Percentiles rank a stretch among this genome's conserved stretches.
Conservation (phyloP, 2,797 vertebrate species). For the Semaprochilodus insignis region DNA sequence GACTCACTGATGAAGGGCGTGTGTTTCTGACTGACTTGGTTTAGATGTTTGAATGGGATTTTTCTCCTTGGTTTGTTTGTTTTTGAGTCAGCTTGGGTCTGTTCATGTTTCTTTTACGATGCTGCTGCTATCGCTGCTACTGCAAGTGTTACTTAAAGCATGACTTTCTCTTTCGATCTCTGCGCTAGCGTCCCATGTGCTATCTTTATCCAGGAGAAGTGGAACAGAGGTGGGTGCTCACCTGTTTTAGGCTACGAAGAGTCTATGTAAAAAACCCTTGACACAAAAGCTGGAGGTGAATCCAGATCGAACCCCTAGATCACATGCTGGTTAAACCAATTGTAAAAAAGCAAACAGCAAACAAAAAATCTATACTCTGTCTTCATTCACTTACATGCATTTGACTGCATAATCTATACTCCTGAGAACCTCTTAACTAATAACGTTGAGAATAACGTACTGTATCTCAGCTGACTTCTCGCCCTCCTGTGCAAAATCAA, state of each 20-base stretch:
- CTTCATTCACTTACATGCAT: conserved; percentile 16
- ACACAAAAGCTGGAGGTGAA: conserved; percentile 7
- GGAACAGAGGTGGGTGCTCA: conserved; percentile 60
- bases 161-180: conserved; percentile 64
- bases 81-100: conserved; percentile 25
- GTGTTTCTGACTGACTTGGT: conserved; percentile 46
- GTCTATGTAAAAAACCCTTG: not conserved
- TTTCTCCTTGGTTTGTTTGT: not conserved
- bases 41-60: conserved; percentile 35
- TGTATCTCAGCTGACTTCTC: conserved; percentile 20
- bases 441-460: conserved; percentile 18
- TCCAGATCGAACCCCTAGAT: conserved; percentile 13
- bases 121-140: conserved; percentile 74
- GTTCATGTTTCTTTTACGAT: conserved; percentile 46
- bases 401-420: conserved; percentile 10
- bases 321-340: not conserved
- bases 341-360: conserved; percentile 8
- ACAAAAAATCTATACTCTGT: conserved; percentile 21
- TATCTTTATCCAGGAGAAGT: conserved; percentile 56
- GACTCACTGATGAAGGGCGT: conserved; percentile 38
- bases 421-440: conserved; percentile 19
- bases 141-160: conserved; percentile 85
- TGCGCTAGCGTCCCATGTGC: conserved; percentile 58
- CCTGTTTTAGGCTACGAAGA: not conserved
- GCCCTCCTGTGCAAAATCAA: conserved; percentile 28